Conservation (phyloP, 2,113 vertebrate genomes). For the Hirundichthys speculiger region DNA sequence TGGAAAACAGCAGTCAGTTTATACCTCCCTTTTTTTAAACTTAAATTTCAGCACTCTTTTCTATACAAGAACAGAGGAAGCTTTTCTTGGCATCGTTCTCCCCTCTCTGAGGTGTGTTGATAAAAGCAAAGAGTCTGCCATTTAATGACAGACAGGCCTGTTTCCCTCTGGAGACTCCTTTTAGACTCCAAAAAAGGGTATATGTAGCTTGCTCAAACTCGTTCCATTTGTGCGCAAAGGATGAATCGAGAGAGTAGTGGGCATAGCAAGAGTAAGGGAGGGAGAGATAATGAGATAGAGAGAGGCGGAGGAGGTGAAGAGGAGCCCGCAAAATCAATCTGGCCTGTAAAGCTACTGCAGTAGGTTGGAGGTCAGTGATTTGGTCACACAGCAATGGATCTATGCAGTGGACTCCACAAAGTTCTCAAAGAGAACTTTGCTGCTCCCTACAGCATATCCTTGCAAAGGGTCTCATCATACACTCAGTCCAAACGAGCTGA, state of each 20-base stretch:
- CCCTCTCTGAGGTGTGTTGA: slow-evolving; percentile 51
- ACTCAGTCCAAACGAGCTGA: slow-evolving; percentile 24
- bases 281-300: slow-evolving; percentile 49
- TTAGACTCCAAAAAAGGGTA: slow-evolving; percentile 41
- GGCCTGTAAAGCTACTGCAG: slow-evolving; percentile 58
- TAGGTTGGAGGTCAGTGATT: slow-evolving; percentile 60
- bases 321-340: slow-evolving; percentile 49
- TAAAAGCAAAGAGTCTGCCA: slow-evolving; percentile 54
- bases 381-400: slow-evolving; percentile 57
- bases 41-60: slow-evolving; percentile 4
- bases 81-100: slow-evolving; percentile 6
- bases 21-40: neutral
- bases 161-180: slow-evolving; percentile 40
- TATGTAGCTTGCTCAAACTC: slow-evolving; percentile 35
- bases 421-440: slow-evolving; percentile 23
- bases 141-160: slow-evolving; percentile 44
- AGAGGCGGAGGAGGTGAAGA: slow-evolving; percentile 14
- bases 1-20: too few species aligned
- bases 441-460: slow-evolving; percentile 18
- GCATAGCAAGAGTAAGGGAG: slow-evolving; percentile 10
- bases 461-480: slow-evolving; percentile 28
- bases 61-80: slow-evolving; percentile 20
- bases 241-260: slow-evolving; percentile 12
- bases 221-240: slow-evolving; percentile 54
- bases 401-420: slow-evolving; percentile 39